Evolutionary conservation across 2,113 vertebrate species (phyloP), one percentile per base, ranked within the genome.

Genomic region (Onychostruthus taczanowskii): DNA sequence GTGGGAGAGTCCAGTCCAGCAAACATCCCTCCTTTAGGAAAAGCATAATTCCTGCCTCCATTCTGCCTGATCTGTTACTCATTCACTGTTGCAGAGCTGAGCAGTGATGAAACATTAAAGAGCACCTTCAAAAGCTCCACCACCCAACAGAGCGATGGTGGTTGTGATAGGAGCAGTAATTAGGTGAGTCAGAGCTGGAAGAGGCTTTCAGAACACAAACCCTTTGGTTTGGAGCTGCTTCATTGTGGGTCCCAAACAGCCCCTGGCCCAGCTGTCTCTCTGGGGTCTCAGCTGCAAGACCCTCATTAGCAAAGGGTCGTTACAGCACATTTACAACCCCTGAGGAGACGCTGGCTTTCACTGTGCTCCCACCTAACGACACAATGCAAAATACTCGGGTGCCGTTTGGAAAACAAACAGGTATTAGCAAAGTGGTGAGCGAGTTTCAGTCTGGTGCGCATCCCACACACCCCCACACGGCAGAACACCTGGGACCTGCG

Each of bases 41-140:
- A 79, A 59, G 52, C 5, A 1, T 0, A 11, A 14, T 44, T 58
- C 79, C 43, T 55, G 69, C 44, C 26, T 26, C 2, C 53, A 2
- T 30, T 41, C 24, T 31, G 1, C 56, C 53, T 6, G 33, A 13
- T 74, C 37, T 91, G 58, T 94, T 96, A 91, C 70, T 95, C 91
- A 94, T 7, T 74, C 2, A 0, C 33, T 80, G 24, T 89, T 92
- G 81, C 93, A 91, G 66, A 52, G 58, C 13, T 26, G 9, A 18
- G 63, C 7, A 27, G 44, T 95, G 94, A 90, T 56, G 94, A 91
- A 94, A 95, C 63, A 23, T 49, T 72, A 87, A 82, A 82, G 59
- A 83, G 70, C 91, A 85, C 78, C 89, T 95, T 64, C 67, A 50
- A 30, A 89, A 91, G 81, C 47, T 90, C 66, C 93, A 73, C 93